Base-by-base conservation (phyloP, 2,113 vertebrate species). In the Ardeotis arabs region DNA sequence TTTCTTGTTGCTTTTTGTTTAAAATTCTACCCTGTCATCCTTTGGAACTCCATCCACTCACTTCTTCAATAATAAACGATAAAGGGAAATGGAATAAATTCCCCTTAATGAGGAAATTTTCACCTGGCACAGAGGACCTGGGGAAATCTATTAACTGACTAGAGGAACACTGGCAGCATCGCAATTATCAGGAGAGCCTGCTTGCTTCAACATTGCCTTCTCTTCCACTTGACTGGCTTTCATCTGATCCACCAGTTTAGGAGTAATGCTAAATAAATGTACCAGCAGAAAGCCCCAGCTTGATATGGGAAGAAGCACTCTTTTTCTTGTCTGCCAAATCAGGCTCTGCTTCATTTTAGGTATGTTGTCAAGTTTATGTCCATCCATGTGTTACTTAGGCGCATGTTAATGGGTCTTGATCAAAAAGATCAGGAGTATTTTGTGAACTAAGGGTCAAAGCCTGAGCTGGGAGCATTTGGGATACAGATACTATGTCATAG, bases 1-100 rank as follows among this genome's bases (percentile, higher is more conserved):
- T 96, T 87, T 91, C 77, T 33, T 81, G 58, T n/a, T 82, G 79
- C 69, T 94, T 94, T 95, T 96, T 97, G 80, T 94, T 97, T 97
- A 97, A 98, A 97, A 97, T 97, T 95, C 94, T 60, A 96, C 69
- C 87, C 93, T 94, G 79, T 89, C 92, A 85, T 96, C 77, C 77
- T 98, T 85, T 49, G 91, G 95, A 97, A 96, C 60, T 94, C 95
- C 88, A 96, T 89, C 84, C 87, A 93, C 60, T 96, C 92, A 86
- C 58, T 93, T 85, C 92, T 97, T 98, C 41, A 93, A 95, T 96
- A 97, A 97, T 93, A 97, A 96, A 97, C 31, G 31, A 93, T 98
- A 97, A 97, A 97, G 97, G 78, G 93, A 98, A 98, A 97, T 94
- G 45, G 97, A 97, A 98, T 98, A 97, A 98, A 97, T 97, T 97